A percentile compares a stretch with the other conserved stretches of the same genome.
phyloP scores from a whole-genome alignment of 53 echinoderm and acorn worm species.

The Paracentrotus lividus region DNA sequence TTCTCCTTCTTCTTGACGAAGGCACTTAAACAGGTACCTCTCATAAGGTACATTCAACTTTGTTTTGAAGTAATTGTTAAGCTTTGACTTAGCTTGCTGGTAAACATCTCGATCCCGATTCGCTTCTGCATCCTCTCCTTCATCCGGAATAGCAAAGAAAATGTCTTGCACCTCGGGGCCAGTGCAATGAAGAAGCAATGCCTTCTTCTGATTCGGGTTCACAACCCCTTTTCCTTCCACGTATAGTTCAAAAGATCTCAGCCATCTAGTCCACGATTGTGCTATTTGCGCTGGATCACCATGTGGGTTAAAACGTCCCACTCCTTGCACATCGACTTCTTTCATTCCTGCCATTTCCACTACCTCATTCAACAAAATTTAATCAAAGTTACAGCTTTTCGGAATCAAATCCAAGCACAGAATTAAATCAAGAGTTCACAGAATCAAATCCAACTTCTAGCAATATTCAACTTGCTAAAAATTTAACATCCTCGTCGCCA shows the following conservation, averaged over 20 bases:
- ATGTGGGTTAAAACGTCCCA: not conserved
- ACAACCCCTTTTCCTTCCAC: not conserved
- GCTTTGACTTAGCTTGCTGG: not conserved
- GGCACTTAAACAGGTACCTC: too few relatives aligned
- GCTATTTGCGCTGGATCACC: not conserved
- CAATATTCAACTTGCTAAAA: too few relatives aligned
- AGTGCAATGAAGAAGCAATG: slow-evolving; percentile 63
- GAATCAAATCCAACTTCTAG: too few relatives aligned
- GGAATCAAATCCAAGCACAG: too few relatives aligned
- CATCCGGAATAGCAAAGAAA: slow-evolving; percentile 2
- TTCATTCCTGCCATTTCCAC: not conserved
- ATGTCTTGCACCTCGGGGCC: slow-evolving; percentile 67
- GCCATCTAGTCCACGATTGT: not conserved
- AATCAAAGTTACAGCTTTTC: too few relatives aligned
- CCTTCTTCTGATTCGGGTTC: not conserved
- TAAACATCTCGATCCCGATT: not conserved
- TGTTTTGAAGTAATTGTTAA: not conserved
- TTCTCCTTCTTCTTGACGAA: not conserved
- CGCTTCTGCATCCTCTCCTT: not conserved
- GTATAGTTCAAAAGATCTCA: not conserved
- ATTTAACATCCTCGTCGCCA: too few relatives aligned
- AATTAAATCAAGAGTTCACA: too few relatives aligned
- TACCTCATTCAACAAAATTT: not conserved
- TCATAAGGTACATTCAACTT: not conserved
- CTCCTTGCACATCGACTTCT: not conserved